Conservation (phyloP, 2,888 invertebrate species). For the Diarsia mendica region DNA sequence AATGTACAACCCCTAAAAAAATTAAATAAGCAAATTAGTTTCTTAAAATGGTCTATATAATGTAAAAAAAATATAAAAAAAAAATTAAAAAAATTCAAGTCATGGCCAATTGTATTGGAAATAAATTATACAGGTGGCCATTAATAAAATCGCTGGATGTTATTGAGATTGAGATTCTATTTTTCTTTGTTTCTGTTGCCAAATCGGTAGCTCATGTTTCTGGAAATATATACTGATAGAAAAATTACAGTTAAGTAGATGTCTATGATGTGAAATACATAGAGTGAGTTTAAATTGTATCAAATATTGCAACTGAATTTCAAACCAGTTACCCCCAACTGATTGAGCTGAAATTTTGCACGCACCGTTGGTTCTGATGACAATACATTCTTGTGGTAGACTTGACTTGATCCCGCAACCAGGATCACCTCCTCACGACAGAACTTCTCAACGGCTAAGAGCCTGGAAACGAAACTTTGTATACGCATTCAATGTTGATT, state of each 20-base stretch:
- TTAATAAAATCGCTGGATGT: constrained; percentile 21
- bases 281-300: too few species aligned
- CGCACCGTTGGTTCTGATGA: too few species aligned
- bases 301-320: background rate
- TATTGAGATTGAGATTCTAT: constrained; percentile 18
- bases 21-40: too few species aligned
- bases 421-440: background rate
- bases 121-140: constrained; percentile 36
- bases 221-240: background rate
- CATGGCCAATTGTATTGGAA: constrained; percentile 42
- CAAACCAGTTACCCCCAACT: too few species aligned
- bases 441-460: background rate
- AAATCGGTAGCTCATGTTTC: background rate
- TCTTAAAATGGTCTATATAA: too few species aligned
- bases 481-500: background rate
- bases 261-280: too few species aligned
- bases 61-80: too few species aligned
- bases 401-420: background rate
- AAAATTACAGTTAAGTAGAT: background rate
- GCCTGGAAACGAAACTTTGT: background rate
- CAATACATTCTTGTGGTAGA: background rate
- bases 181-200: constrained; percentile 7
- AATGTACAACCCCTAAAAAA: too few species aligned
- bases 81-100: too few species aligned
- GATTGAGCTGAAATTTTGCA: too few species aligned